These are phyloP conservation scores for Spodoptera frugiperda DNA, from an alignment of 1,140 invertebrate genomes.

Conservation along the genomic window DNA sequence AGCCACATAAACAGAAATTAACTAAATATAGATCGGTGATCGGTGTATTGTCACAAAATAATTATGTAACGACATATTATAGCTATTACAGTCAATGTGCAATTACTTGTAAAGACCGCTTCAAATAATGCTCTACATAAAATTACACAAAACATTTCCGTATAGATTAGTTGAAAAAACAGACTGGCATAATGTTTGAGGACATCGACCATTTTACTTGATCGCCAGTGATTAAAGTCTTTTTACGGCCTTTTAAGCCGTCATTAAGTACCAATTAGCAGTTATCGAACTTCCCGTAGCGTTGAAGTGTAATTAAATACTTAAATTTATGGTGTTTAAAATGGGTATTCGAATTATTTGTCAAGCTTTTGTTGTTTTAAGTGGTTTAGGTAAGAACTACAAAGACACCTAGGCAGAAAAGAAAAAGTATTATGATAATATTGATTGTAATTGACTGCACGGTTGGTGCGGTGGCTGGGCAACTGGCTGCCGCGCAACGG, in stretches of 20 bases:
- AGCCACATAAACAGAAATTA: no score
- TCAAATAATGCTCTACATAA: slow-evolving; percentile 23
- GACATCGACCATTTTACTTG: slow-evolving; percentile 61
- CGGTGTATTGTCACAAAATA: background rate
- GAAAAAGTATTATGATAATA: no score
- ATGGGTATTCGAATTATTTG: slow-evolving; percentile 6
- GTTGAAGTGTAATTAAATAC: slow-evolving; percentile 55
- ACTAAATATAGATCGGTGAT: no score
- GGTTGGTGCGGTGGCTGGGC: no score
- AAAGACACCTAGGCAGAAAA: no score
- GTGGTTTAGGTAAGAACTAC: background rate
- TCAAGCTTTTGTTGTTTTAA: background rate
- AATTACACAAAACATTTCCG: slow-evolving; percentile 30
- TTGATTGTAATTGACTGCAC: no score
- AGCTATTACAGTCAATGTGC: background rate
- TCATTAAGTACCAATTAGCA: slow-evolving; percentile 69
- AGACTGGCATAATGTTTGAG: slow-evolving; percentile 14
- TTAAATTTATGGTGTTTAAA: slow-evolving; percentile 46
- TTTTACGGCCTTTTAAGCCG: slow-evolving; percentile 67
- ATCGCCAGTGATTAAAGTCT: slow-evolving; percentile 61
- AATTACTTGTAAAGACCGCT: slow-evolving; percentile 17
- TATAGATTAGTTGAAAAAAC: slow-evolving; percentile 28
- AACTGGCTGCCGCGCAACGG: no score
- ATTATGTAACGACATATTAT: slow-evolving; percentile 1
- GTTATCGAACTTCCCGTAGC: slow-evolving; percentile 66